These are phyloP conservation scores for Dione vanillae DNA, from an alignment of 2,888 invertebrate species.

Conservation along the genomic window DNA sequence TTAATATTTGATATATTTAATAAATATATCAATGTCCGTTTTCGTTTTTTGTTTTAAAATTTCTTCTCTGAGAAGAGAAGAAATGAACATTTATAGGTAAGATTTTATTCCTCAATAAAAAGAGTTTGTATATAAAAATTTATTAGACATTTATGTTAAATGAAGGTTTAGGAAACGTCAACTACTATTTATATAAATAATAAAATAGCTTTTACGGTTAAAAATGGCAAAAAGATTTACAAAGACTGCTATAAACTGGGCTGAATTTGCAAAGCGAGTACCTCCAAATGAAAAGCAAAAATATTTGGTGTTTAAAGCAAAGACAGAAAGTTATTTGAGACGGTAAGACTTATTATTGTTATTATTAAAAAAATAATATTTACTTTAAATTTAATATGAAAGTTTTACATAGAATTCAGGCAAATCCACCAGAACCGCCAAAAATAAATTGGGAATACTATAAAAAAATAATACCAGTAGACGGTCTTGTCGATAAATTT, in stretches of 20 bases:
- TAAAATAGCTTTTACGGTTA: neutral
- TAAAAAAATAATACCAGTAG: conserved; percentile 60
- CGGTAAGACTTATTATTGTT: conserved; percentile 53
- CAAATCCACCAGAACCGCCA: conserved; percentile 65
- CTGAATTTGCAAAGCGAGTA: conserved; percentile 63
- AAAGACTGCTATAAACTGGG: conserved; percentile 68
- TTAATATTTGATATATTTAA: conserved; percentile 30
- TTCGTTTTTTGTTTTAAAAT: neutral
- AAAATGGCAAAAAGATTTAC: conserved; percentile 53
- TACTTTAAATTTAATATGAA: neutral
- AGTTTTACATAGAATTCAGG: conserved; percentile 57
- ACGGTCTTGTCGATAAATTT: conserved; percentile 67
- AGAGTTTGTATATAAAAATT: neutral
- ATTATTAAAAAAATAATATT: neutral
- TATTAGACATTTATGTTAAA: neutral
- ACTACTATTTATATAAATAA: neutral
- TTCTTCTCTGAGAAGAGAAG: too few species aligned
- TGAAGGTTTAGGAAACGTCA: conserved; percentile 6
- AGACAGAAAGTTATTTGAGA: conserved; percentile 66
- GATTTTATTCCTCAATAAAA: neutral
- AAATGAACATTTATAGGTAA: too few species aligned
- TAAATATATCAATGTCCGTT: neutral
- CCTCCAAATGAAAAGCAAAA: conserved; percentile 62
- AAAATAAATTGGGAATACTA: conserved; percentile 73
- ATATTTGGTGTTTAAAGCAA: conserved; percentile 69